phyloP scores from a whole-genome alignment of 2,888 invertebrate species.

The Eupithecia tripunctaria region DNA sequence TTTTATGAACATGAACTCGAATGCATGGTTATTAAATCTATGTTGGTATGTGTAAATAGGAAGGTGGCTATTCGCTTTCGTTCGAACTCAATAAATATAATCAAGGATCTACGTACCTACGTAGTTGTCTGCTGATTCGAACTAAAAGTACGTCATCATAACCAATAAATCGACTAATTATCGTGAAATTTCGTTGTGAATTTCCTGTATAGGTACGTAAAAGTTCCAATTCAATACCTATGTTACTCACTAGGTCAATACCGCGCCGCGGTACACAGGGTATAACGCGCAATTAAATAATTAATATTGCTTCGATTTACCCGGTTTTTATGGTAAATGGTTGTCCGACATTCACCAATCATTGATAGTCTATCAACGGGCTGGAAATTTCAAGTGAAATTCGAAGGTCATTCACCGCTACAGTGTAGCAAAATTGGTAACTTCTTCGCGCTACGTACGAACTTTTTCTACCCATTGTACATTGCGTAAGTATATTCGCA shows the following conservation, averaged over 20 bases:
- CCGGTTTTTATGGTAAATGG: conserved; percentile 57
- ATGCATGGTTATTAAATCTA: neutral
- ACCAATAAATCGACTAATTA: neutral
- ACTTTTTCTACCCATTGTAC: conserved; percentile 78
- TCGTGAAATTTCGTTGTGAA: neutral
- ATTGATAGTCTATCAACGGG: conserved; percentile 47
- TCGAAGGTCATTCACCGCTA: conserved; percentile 39
- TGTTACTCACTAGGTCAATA: conserved; percentile 11
- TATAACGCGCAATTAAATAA: conserved; percentile 67
- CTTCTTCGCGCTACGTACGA: conserved; percentile 57
- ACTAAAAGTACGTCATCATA: neutral
- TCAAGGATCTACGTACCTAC: neutral
- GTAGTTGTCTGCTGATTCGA: neutral
- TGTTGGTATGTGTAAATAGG: neutral
- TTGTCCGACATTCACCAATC: conserved; percentile 47
- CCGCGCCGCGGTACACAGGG: conserved; percentile 69
- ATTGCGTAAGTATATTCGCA: conserved; percentile 82
- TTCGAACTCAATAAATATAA: neutral
- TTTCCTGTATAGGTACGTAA: conserved; percentile 7
- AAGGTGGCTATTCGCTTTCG: neutral
- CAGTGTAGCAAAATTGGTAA: conserved; percentile 43
- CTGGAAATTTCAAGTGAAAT: conserved; percentile 49
- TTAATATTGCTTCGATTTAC: conserved; percentile 63
- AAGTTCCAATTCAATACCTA: neutral
- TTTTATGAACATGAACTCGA: neutral